Conservation (phyloP, 2,113 vertebrate species). For the Rhizomys pruinosus region DNA sequence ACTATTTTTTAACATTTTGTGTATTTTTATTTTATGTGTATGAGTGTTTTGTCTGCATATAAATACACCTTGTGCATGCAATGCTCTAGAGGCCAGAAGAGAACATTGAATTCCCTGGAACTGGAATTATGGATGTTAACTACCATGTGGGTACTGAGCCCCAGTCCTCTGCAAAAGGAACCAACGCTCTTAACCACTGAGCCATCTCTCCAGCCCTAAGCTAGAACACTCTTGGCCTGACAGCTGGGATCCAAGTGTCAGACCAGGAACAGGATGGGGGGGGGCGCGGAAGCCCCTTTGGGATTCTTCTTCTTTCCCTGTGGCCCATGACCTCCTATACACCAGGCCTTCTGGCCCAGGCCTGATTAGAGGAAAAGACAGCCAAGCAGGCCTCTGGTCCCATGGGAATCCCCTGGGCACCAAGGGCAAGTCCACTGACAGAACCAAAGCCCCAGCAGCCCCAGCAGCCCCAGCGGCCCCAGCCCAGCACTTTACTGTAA, state of each 20-base stretch:
- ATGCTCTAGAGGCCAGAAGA: no score
- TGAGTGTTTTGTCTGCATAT: no score
- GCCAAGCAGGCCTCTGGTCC: neutral
- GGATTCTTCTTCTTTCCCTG: neutral
- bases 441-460: neutral
- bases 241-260: neutral
- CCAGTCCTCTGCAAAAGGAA: no score
- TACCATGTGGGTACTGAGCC: no score
- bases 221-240: neutral
- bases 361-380: neutral
- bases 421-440: neutral
- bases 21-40: no score
- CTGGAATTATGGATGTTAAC: no score
- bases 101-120: no score
- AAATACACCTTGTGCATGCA: no score
- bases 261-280: neutral
- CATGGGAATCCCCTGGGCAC: neutral
- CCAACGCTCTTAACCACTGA: no score
- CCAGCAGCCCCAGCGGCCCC: no score
- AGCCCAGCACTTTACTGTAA: slow-evolving; percentile 61
- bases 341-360: neutral
- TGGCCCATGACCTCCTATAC: neutral
- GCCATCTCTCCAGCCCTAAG: no score
- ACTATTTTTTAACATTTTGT: neutral
- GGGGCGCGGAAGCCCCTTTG: fast-evolving